phyloP scores from a whole-genome alignment of 2,113 vertebrate species.

The Toxotes chatareus region DNA sequence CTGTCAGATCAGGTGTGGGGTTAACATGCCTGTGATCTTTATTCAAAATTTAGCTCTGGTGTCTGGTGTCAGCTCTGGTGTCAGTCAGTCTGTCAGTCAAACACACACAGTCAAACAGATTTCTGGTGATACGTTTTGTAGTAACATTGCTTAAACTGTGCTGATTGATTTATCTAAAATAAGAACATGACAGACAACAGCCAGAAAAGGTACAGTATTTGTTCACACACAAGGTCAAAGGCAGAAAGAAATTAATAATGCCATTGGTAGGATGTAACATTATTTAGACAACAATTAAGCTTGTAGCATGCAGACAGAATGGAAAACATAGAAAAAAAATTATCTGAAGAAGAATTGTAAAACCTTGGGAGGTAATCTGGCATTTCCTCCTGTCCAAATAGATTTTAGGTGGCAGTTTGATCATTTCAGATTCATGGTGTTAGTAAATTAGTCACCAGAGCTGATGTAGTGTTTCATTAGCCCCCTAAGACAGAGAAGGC shows the following conservation, averaged over 20 bases:
- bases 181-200: not conserved
- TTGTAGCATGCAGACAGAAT: not conserved
- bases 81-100: not conserved
- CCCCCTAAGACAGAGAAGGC: not conserved
- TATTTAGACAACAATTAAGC: not conserved
- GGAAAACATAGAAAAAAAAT: not conserved
- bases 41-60: conserved; percentile 26
- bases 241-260: not conserved
- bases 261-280: not conserved
- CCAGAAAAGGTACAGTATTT: not conserved
- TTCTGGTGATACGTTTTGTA: not conserved
- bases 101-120: not conserved
- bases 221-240: not conserved
- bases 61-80: not conserved
- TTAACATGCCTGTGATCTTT: conserved; percentile 4
- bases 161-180: conserved; percentile 9
- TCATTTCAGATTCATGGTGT: not conserved
- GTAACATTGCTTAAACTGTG: not conserved
- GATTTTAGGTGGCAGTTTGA: conserved; percentile 7
- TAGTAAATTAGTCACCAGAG: conserved; percentile 24
- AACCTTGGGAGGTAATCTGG: not conserved
- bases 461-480: not conserved
- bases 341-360: not conserved
- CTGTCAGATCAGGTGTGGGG: conserved; percentile 16
- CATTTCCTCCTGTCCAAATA: not conserved